A percentile compares a stretch with the other conserved stretches of the same genome.
These are phyloP conservation scores for Megalops cyprinoides DNA, from an alignment of 2,797 vertebrate genomes.

Conservation along the genomic window DNA sequence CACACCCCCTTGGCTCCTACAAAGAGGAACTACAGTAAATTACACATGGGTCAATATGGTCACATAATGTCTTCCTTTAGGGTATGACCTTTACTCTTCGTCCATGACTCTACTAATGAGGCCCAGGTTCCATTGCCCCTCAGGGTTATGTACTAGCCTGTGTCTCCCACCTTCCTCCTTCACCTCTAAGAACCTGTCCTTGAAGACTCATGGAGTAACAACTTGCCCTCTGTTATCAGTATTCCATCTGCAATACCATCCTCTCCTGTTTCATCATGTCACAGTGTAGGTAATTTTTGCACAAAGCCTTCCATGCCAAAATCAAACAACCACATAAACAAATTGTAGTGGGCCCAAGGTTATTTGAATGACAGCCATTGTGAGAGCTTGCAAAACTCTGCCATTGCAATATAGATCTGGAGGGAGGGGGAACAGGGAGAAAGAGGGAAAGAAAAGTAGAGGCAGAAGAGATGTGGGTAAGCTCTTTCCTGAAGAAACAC, in stretches of 20 bases:
- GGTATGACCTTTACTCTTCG: constrained; percentile 39
- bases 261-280: constrained; percentile 23
- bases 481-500: constrained; percentile 14
- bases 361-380: constrained; percentile 23
- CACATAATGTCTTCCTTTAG: constrained; percentile 38
- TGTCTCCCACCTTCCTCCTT: background rate
- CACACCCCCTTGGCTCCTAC: constrained; percentile 53
- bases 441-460: constrained; percentile 37
- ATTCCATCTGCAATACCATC: constrained; percentile 4
- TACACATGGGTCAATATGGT: constrained; percentile 46
- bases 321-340: constrained; percentile 25
- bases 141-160: constrained; percentile 1
- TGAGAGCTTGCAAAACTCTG: constrained; percentile 9
- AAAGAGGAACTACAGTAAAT: constrained; percentile 47
- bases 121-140: constrained; percentile 8
- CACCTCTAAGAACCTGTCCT: constrained; percentile 17
- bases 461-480: constrained; percentile 30
- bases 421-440: constrained; percentile 8
- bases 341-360: constrained; percentile 20
- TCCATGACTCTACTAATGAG: constrained; percentile 35
- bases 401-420: background rate
- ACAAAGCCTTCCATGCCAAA: constrained; percentile 11
- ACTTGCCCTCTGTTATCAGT: background rate
- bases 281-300: background rate
- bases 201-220: background rate